Percentiles rank a stretch among this genome's conserved stretches.
These are phyloP conservation scores for Camelus dromedarius DNA, from an alignment of 2,113 vertebrate species.

Conservation along the genomic window DNA sequence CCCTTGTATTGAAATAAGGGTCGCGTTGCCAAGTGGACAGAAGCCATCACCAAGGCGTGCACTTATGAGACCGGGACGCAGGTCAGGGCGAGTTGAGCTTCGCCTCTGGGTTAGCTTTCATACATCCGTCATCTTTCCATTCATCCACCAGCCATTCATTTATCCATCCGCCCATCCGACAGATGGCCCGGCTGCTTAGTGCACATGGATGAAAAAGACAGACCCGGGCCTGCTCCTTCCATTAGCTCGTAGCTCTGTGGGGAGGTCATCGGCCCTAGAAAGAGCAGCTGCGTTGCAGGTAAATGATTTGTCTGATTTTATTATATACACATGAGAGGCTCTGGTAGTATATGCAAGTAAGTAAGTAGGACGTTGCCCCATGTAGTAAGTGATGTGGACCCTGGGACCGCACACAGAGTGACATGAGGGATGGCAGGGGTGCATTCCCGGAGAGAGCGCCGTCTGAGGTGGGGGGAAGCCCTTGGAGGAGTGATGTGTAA, in stretches of 20 bases:
- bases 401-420: rapidly evolving
- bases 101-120: neutral
- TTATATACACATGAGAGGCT: neutral
- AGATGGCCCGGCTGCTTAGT: neutral
- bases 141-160: neutral
- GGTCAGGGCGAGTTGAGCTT: neutral
- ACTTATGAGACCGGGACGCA: neutral
- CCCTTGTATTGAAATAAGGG: neutral
- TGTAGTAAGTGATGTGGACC: neutral
- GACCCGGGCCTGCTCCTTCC: neutral
- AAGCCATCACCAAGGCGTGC: neutral
- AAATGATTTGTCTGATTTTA: slow-evolving; percentile 7
- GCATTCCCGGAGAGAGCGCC: neutral
- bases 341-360: neutral
- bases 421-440: neutral
- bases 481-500: neutral
- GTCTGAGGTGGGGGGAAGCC: neutral
- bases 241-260: neutral
- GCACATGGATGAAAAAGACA: neutral
- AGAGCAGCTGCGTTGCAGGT: neutral
- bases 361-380: neutral
- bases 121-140: neutral
- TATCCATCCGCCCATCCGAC: neutral
- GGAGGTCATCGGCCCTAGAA: neutral
- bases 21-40: neutral